These are phyloP conservation scores for Scolopax rusticola DNA, from an alignment of 2,797 vertebrate genomes.

Conservation along the genomic window DNA sequence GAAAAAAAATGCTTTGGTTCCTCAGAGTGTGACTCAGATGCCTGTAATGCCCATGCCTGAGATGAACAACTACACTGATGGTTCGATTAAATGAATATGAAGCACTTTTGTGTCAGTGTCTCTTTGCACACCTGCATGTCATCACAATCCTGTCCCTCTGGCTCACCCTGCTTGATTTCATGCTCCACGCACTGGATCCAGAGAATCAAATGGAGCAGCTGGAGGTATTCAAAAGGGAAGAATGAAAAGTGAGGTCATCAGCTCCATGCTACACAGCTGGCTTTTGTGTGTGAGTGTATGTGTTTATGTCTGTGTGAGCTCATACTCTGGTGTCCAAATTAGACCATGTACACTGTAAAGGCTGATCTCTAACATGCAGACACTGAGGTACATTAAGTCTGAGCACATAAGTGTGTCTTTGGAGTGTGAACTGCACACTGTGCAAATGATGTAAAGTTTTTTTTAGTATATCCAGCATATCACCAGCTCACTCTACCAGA, in stretches of 20 bases:
- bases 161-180: not conserved
- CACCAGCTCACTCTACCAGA: not conserved
- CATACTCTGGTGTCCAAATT: not conserved
- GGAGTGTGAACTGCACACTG: not conserved
- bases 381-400: not conserved
- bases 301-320: not conserved
- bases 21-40: not conserved
- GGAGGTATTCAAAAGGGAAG: not conserved
- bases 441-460: not conserved
- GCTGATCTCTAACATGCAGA: not conserved
- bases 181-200: not conserved
- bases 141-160: not conserved
- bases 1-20: slow-evolving; percentile 4
- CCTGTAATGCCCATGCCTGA: not conserved
- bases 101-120: slow-evolving; percentile 11
- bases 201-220: not conserved
- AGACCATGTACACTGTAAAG: not conserved
- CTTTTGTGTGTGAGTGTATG: not conserved
- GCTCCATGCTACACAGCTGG: not conserved
- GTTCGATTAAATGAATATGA: slow-evolving; percentile 44
- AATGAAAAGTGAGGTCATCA: not conserved
- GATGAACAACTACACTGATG: not conserved
- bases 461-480: not conserved
- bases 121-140: not conserved
- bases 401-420: not conserved